Base-by-base conservation (phyloP, 2,113 vertebrate genomes). In the Pangasianodon hypophthalmus region DNA sequence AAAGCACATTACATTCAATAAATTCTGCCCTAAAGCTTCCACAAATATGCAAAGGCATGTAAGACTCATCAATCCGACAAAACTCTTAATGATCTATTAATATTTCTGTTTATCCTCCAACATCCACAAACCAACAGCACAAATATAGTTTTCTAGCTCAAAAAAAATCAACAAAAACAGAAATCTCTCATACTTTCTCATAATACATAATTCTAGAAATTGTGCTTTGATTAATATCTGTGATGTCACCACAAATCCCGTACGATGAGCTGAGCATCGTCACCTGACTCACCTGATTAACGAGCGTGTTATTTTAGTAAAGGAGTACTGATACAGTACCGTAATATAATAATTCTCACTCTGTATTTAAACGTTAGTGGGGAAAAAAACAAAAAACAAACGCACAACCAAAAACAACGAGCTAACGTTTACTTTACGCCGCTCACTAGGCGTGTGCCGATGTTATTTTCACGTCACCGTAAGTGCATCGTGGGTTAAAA, bases 271-370 rank as follows among this genome's bases (percentile, higher is more conserved):
- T 54, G 44, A 21, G 19, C 91, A 26, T 75, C 6, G 48, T 73
- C 71, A 87, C 58, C 90, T 69, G 41, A 81, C 73, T 81, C 71
- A 89, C 69, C 90, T 77, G 37, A 80, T 81, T 80, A 69, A 80
- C 79, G 29, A 88, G 73, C 56, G 58, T 46, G 62, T 69, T 54
- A 60, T 75, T 48, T 73, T 69, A 83, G 69, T 89, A 89, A 91
- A 50, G n/a, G 29, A 80, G 88, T 90, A 91, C 86, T 91, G 91
- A 91, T 91, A 88, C 91, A 91, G 91, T 88, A 91, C 86, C 21
- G 73, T 85, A 73, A 82, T 37, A 82, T 37, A 48, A 84, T 54
- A 21, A 52, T 56, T 58, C 50, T 29, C 69, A 69, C 85, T 60
- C 88, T 75, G 29, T 18, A 21, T 6, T 41, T 19, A 37, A 73